phyloP scores from a whole-genome alignment of 2,888 invertebrate genomes.

The Cephus spinipes region DNA sequence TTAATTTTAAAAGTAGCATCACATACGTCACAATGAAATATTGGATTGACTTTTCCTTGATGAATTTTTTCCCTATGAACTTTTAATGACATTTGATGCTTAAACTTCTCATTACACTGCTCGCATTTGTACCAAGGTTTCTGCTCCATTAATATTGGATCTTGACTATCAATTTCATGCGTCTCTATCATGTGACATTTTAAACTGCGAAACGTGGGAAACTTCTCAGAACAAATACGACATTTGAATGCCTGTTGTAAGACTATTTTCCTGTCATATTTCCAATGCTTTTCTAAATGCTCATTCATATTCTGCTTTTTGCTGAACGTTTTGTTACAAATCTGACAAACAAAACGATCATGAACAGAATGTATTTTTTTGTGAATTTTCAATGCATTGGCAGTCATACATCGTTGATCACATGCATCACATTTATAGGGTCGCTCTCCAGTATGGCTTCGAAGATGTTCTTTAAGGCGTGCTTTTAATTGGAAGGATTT shows the following conservation, averaged over 20 bases:
- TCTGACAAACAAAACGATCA: constrained; percentile 35
- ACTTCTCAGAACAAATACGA: constrained; percentile 31
- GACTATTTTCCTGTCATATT: constrained; percentile 34
- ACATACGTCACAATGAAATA: constrained; percentile 37
- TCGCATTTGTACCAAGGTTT: constrained; percentile 40
- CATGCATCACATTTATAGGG: constrained; percentile 43
- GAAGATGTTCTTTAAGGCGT: constrained; percentile 38
- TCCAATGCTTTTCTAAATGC: constrained; percentile 47
- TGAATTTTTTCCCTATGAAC: constrained; percentile 41
- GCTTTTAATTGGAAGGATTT: constrained; percentile 45
- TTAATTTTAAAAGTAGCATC: constrained; percentile 34
- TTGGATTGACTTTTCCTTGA: constrained; percentile 35
- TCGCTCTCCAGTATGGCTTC: constrained; percentile 43
- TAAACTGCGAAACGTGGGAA: constrained; percentile 42
- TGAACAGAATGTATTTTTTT: constrained; percentile 37
- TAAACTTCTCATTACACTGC: constrained; percentile 41
- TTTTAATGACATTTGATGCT: constrained; percentile 46
- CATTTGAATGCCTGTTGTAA: constrained; percentile 37
- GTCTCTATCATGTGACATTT: constrained; percentile 38
- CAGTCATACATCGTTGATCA: constrained; percentile 37
- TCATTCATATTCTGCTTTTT: constrained; percentile 48
- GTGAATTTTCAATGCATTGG: constrained; percentile 38
- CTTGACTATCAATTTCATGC: constrained; percentile 37
- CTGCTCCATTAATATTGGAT: constrained; percentile 37
- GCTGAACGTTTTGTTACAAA: constrained; percentile 40